Evolutionary conservation across 1,140 invertebrate genomes (phyloP).

Genomic region (Macrobrachium rosenbergii): DNA sequence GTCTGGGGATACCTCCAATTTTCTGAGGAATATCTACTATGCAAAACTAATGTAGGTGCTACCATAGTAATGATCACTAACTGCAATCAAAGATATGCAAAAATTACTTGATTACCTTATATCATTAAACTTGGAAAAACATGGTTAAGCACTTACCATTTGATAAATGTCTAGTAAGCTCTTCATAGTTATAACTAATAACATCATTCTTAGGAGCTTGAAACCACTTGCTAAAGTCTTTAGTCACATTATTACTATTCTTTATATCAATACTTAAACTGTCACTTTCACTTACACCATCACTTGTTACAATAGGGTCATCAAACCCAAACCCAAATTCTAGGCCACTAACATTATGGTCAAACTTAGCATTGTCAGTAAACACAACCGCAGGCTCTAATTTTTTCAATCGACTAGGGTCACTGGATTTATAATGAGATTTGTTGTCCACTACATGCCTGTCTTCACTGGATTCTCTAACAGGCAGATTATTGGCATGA

Average conservation of each 20-base stretch:
- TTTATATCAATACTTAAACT: conserved; percentile 32
- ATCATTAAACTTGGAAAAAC: no score
- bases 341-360: conserved; percentile 49
- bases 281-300: conserved; percentile 39
- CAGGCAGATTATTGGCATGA: conserved; percentile 21
- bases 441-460: neutral
- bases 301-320: conserved; percentile 49
- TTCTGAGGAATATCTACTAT: no score
- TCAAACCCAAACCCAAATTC: conserved; percentile 62
- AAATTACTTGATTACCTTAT: no score
- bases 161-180: conserved; percentile 58
- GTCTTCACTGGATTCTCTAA: conserved; percentile 32
- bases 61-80: no score
- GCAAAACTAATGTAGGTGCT: no score
- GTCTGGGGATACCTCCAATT: no score
- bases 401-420: conserved; percentile 53
- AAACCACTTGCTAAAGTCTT: conserved; percentile 57
- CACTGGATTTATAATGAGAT: conserved; percentile 38
- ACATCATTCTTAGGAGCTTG: conserved; percentile 58
- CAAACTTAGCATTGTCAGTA: conserved; percentile 61
- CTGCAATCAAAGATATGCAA: no score
- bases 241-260: conserved; percentile 30
- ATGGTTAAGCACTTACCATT: conserved; percentile 41
- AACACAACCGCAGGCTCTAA: conserved; percentile 60
- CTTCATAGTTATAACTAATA: conserved; percentile 61